Conservation (phyloP, 2,888 invertebrate genomes). For the Drosophila melanosoma region DNA sequence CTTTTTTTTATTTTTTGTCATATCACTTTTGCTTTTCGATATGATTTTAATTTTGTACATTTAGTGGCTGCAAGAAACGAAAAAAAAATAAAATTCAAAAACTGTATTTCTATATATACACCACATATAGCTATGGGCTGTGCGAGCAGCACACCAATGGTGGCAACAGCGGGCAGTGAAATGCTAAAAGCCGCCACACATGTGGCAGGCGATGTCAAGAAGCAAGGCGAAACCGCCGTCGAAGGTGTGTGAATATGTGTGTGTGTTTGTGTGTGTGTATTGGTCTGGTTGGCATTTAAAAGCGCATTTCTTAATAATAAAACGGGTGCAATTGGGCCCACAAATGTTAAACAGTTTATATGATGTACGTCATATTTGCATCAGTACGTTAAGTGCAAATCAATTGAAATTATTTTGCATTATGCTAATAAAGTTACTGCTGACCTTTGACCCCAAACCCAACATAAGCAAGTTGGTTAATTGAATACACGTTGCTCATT, state of each 20-base stretch:
- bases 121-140: constrained; percentile 76
- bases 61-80: constrained; percentile 4
- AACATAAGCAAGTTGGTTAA: not conserved
- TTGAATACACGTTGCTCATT: constrained; percentile 12
- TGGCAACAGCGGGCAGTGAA: constrained; percentile 83
- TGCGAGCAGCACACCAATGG: constrained; percentile 83
- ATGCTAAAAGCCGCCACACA: constrained; percentile 82
- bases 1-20: not conserved
- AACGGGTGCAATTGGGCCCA: constrained; percentile 10
- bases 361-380: constrained; percentile 49
- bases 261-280: constrained; percentile 10
- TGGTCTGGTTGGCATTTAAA: constrained; percentile 59
- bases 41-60: constrained; percentile 52
- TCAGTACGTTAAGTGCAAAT: constrained; percentile 37
- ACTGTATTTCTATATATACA: constrained; percentile 26
- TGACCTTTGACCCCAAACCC: constrained; percentile 30
- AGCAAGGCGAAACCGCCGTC: constrained; percentile 76
- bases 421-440: constrained; percentile 3
- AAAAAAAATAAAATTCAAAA: not conserved
- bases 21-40: constrained; percentile 28
- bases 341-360: constrained; percentile 16
- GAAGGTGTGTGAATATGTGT: constrained; percentile 68
- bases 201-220: constrained; percentile 77
- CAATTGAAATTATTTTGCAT: constrained; percentile 39
- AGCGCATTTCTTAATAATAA: constrained; percentile 35